Percentiles rank a stretch among this genome's conserved stretches.
phyloP scores from a whole-genome alignment of 2,113 vertebrate genomes.

The Tyrannus savana region DNA sequence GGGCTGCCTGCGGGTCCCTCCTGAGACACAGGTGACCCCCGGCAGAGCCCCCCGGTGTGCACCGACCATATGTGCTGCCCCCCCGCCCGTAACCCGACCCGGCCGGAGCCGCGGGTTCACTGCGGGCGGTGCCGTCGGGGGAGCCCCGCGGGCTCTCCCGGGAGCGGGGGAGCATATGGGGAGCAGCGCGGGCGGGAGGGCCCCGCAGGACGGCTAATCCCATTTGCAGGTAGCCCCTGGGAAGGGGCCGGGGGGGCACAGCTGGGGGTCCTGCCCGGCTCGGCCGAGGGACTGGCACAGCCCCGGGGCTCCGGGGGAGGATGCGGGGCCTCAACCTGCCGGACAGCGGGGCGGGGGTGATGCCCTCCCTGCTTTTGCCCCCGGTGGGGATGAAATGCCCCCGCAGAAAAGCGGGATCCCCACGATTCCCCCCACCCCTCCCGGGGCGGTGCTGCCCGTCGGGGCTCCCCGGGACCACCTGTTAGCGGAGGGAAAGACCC shows the following conservation, averaged over 20 bases:
- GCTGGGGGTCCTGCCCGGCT: not conserved
- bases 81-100: slow-evolving; percentile 8
- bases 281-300: not conserved
- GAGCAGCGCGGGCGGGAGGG: not conserved
- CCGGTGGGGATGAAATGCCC: not conserved
- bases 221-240: not conserved
- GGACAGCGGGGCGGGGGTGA: not conserved
- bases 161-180: slow-evolving; percentile 42
- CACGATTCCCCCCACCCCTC: not conserved
- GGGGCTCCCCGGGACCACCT: slow-evolving; percentile 35
- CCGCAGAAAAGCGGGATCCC: not conserved
- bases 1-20: not conserved
- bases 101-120: not conserved
- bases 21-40: not conserved
- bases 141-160: not conserved
- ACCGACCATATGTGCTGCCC: slow-evolving; percentile 7
- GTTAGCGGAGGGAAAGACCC: not conserved
- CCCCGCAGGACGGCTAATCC: not conserved
- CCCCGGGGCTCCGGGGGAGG: too few relatives aligned
- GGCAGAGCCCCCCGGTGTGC: not conserved
- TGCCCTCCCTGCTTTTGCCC: not conserved
- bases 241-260: not conserved
- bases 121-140: not conserved
- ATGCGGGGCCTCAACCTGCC: rapidly evolving
- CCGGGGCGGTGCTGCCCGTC: not conserved